These are phyloP conservation scores for Phthorimaea operculella DNA, from an alignment of 1,140 invertebrate species.

Conservation along the genomic window DNA sequence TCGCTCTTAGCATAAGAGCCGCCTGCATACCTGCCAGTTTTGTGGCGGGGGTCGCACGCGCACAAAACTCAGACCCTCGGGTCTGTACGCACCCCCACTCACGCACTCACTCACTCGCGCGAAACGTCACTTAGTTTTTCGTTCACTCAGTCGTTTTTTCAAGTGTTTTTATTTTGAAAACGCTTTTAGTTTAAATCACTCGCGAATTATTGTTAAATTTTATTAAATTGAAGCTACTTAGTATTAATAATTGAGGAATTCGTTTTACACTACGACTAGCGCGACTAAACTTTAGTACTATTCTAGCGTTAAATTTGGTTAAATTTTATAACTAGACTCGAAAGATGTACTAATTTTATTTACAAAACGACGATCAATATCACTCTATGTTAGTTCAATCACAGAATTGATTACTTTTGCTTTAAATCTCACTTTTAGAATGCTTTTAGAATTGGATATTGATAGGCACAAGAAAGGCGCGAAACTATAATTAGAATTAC, in stretches of 20 bases:
- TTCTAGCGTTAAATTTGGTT: constrained; percentile 11
- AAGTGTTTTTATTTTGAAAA: too few species aligned
- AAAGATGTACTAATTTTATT: constrained; percentile 12
- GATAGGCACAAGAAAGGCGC: constrained; percentile 63
- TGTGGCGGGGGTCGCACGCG: constrained; percentile 37
- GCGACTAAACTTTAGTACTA: constrained; percentile 29
- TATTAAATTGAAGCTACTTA: background rate
- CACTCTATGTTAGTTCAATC: constrained; percentile 45
- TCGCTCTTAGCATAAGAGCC: constrained; percentile 88
- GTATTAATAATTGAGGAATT: constrained; percentile 16
- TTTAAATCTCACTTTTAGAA: constrained; percentile 43
- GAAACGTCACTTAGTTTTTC: background rate
- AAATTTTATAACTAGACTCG: constrained; percentile 9
- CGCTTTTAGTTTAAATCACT: constrained; percentile 17
- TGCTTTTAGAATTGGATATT: constrained; percentile 53
- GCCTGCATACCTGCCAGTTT: constrained; percentile 84
- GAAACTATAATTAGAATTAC: constrained; percentile 44
- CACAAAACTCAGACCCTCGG: constrained; percentile 21
- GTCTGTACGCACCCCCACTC: constrained; percentile 1
- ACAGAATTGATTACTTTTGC: constrained; percentile 45
- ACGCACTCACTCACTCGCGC: constrained; percentile 4
- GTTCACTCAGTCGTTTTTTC: background rate
- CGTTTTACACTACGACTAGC: constrained; percentile 32
- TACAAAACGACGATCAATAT: constrained; percentile 33
- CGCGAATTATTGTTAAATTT: constrained; percentile 16